phyloP scores from a whole-genome alignment of 2,888 invertebrate species.

The Drosophila falleni region DNA sequence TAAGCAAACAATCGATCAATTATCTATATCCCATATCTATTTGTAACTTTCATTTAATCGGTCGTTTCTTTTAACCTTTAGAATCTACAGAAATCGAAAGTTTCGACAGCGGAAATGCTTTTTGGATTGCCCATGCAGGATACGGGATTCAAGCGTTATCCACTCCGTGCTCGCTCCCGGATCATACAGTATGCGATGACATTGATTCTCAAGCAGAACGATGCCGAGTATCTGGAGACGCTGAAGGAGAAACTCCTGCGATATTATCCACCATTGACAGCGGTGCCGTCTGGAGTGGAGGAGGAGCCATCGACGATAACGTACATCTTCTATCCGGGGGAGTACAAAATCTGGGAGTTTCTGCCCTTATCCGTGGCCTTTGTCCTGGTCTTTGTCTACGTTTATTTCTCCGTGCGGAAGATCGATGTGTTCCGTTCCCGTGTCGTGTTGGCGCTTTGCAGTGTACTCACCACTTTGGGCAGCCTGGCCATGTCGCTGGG shows the following conservation, averaged over 20 bases:
- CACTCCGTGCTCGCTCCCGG: constrained; percentile 92
- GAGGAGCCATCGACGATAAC: constrained; percentile 84
- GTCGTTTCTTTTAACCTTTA: constrained; percentile 77
- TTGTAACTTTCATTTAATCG: constrained; percentile 13
- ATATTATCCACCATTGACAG: constrained; percentile 89
- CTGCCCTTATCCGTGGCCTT: constrained; percentile 94
- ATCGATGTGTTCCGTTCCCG: constrained; percentile 88
- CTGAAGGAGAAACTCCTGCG: constrained; percentile 89
- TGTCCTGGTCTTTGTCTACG: constrained; percentile 94
- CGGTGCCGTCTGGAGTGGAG: background rate
- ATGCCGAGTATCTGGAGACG: constrained; percentile 91
- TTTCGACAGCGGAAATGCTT: constrained; percentile 94
- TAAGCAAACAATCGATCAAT: constrained; percentile 26
- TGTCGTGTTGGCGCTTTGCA: constrained; percentile 92
- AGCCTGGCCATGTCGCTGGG: constrained; percentile 97
- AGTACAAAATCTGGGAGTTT: constrained; percentile 93
- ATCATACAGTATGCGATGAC: constrained; percentile 96
- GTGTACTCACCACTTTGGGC: constrained; percentile 93
- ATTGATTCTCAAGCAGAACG: constrained; percentile 92
- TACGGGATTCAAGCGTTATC: constrained; percentile 95
- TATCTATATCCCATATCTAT: constrained; percentile 10
- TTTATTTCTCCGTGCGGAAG: constrained; percentile 98
- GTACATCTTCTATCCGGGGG: constrained; percentile 94
- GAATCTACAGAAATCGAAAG: constrained; percentile 93
- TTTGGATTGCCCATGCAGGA: constrained; percentile 96